Percentiles rank a stretch among this genome's conserved stretches.
phyloP scores from a whole-genome alignment of 53 echinoderm and acorn worm genomes.

The Mesocentrotus franciscanus region DNA sequence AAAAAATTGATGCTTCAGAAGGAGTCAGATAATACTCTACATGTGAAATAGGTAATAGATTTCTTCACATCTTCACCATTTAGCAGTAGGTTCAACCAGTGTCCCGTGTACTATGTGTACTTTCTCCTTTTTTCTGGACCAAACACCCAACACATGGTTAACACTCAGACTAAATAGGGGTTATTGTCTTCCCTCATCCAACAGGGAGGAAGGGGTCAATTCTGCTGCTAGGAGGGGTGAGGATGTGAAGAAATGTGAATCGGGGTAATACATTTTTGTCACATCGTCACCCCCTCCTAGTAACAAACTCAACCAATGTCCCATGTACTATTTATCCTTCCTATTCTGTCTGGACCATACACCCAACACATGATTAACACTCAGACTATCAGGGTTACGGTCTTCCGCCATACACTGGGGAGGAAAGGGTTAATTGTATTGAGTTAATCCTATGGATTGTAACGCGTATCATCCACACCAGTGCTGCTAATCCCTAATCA shows the following conservation, averaged over 20 bases:
- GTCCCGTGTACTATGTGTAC: neutral
- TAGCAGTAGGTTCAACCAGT: neutral
- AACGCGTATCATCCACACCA: neutral
- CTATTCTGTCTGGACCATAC: neutral
- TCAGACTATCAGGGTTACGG: neutral
- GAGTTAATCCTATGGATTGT: neutral
- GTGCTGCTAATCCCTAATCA: slow-evolving; percentile 23
- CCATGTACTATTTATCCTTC: neutral
- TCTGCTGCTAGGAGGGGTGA: no score
- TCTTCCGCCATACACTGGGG: neutral
- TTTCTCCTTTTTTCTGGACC: neutral
- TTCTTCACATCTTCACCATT: neutral
- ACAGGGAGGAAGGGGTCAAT: no score
- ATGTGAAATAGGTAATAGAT: no score
- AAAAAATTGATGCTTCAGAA: no score
- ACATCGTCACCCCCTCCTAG: neutral
- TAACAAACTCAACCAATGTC: neutral
- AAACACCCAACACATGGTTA: neutral
- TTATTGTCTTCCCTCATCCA: neutral
- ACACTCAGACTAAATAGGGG: neutral
- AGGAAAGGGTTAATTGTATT: slow-evolving; percentile 13
- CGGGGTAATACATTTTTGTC: neutral
- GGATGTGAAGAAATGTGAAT: neutral
- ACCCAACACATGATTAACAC: slow-evolving; percentile 18
- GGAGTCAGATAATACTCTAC: no score